Evolutionary conservation across 2,113 vertebrate species (phyloP), one percentile per base, ranked within the genome.

Genomic region (Chlamydotis undulata): DNA sequence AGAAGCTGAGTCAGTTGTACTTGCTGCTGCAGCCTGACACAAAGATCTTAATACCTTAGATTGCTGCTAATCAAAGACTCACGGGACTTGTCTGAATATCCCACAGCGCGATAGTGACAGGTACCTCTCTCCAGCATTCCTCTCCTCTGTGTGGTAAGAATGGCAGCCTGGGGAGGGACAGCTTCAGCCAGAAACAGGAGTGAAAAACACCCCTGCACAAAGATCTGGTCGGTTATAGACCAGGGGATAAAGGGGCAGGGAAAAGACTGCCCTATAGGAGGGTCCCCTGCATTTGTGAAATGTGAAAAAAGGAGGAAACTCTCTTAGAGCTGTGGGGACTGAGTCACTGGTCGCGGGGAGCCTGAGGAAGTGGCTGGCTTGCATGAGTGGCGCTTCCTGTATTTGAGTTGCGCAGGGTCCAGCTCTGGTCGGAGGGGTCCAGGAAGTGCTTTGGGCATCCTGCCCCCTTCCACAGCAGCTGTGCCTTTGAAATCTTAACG

Each of bases 31-130:
- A 92, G 95, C 65, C 49, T 76, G 80, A 65, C 91, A 92, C 37
- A 87, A 81, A 89, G 91, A 83, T 63, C n/a, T 87, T 87, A 61
- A 87, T 91, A 29, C 90, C 84, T 95, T 92, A 89, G 45, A 61
- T 31, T 33, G 59, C 67, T 93, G 90, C 56, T 84, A 81, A 93
- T 85, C 74, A 92, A 6, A 87, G 70, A 77, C 81, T 95, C 33
- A 0, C 39, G 76, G 89, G 95, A 85, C 31, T 50, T 77, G 78
- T 71, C 29, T 79, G 87, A 89, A 23, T 91, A 78, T 84, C 78
- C 89, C 37, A 2, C 81, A 24, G 87, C 4, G 0, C 1, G 2
- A 87, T 15, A 94, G 94, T 45, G 91, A 59, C 93, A 86, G 94
- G 93, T 81, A 75, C 81, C 56, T 83, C 63, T 77, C 93, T 91